phyloP scores from a whole-genome alignment of 2,113 vertebrate genomes.

The Hippocampus zosterae region DNA sequence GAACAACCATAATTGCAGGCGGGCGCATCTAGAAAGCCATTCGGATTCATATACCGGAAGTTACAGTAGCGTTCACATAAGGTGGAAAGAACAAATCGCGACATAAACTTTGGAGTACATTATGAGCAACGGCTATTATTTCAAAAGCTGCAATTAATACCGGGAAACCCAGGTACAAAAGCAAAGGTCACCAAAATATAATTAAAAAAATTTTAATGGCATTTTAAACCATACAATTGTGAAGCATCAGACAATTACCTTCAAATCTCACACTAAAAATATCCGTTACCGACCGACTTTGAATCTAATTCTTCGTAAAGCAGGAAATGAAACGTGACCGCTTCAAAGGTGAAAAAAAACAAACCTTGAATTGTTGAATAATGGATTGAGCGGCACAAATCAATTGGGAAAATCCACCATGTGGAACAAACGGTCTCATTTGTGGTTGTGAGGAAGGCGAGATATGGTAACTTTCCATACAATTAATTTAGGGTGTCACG shows the following conservation, averaged over 20 bases:
- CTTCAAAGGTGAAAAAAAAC: neutral
- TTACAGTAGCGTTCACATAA: no score
- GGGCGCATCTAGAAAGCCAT: no score
- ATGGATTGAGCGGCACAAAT: constrained; percentile 22
- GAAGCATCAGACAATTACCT: constrained; percentile 24
- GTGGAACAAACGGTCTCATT: constrained; percentile 15
- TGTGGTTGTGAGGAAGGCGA: constrained; percentile 3
- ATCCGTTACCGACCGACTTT: constrained; percentile 6
- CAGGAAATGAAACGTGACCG: constrained; percentile 16
- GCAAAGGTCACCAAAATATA: constrained; percentile 1
- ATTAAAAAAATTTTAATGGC: constrained; percentile 50
- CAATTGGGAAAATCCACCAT: constrained; percentile 6
- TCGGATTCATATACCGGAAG: no score
- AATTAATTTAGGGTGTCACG: constrained; percentile 1
- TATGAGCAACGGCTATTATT: no score
- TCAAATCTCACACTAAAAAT: constrained; percentile 17
- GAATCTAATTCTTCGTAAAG: neutral
- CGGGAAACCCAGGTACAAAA: neutral
- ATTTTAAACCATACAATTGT: constrained; percentile 41
- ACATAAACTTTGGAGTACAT: no score
- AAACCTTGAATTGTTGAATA: neutral
- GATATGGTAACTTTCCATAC: neutral
- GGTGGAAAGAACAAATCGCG: no score
- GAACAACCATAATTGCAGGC: no score
- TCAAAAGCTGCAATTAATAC: no score